phyloP scores from a whole-genome alignment of 2,113 vertebrate species.

The Sterrhoptilus dennistouni region DNA sequence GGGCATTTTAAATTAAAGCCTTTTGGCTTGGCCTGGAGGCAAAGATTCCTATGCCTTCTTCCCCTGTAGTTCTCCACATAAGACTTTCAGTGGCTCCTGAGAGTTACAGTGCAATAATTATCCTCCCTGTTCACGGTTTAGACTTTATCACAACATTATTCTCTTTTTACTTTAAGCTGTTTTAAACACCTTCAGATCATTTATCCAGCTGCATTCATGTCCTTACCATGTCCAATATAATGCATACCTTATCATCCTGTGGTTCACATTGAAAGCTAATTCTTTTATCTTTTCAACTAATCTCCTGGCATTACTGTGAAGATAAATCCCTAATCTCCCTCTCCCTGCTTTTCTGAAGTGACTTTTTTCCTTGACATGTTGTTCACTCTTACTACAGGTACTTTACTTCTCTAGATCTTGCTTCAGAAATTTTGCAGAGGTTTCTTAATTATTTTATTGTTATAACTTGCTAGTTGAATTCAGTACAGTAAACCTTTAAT shows the following conservation, averaged over 20 bases:
- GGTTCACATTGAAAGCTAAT: slow-evolving; percentile 62
- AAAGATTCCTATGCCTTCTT: neutral
- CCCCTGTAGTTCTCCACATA: neutral
- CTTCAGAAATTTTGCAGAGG: neutral
- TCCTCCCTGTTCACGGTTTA: slow-evolving; percentile 39
- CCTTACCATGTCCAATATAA: slow-evolving; percentile 64
- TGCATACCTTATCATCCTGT: slow-evolving; percentile 61
- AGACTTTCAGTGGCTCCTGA: slow-evolving; percentile 29
- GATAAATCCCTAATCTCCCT: slow-evolving; percentile 66
- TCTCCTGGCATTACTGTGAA: slow-evolving; percentile 66
- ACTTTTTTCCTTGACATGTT: slow-evolving; percentile 61
- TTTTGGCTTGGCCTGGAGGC: slow-evolving; percentile 5
- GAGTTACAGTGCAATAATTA: slow-evolving; percentile 61
- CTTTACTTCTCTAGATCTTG: slow-evolving; percentile 16
- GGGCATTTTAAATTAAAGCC: slow-evolving; percentile 1
- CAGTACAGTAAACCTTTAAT: neutral
- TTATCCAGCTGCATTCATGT: slow-evolving; percentile 63
- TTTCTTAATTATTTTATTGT: slow-evolving; percentile 12
- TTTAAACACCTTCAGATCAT: slow-evolving; percentile 64
- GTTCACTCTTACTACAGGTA: slow-evolving; percentile 37
- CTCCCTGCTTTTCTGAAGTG: slow-evolving; percentile 62
- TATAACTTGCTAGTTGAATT: neutral
- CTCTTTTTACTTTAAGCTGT: slow-evolving; percentile 65
- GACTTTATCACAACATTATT: slow-evolving; percentile 63
- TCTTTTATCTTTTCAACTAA: slow-evolving; percentile 69